Percentiles rank a stretch among this genome's conserved stretches.
Conservation (phyloP, 2,888 invertebrate genomes). For the Caenorhabditis plicata region DNA sequence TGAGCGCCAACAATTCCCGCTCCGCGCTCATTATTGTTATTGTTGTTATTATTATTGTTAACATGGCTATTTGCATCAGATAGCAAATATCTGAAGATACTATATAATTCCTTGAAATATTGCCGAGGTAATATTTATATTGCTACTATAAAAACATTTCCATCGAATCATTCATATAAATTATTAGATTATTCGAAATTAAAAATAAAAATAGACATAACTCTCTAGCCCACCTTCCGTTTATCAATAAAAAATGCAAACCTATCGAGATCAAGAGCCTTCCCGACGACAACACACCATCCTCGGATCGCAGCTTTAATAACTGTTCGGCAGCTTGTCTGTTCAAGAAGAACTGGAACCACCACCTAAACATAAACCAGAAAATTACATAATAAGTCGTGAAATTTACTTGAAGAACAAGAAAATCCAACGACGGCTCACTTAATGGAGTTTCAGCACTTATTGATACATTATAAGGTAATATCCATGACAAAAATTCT, state of each 20-base stretch:
- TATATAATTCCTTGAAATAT: background rate
- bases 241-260: too few species aligned
- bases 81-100: conserved; percentile 16
- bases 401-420: conserved; percentile 72
- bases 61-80: conserved; percentile 26
- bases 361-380: conserved; percentile 73
- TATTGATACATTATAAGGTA: conserved; percentile 87
- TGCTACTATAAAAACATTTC: too few species aligned
- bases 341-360: conserved; percentile 90
- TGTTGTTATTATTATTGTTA: conserved; percentile 9
- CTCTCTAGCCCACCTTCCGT: too few species aligned
- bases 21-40: conserved; percentile 4
- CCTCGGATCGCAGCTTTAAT: conserved; percentile 79
- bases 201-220: background rate
- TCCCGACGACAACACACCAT: conserved; percentile 60
- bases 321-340: conserved; percentile 92
- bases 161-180: too few species aligned
- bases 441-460: conserved; percentile 75
- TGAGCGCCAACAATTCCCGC: conserved; percentile 4
- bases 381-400: background rate
- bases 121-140: too few species aligned
- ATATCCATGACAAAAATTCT: conserved; percentile 78
- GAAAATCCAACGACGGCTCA: conserved; percentile 87
- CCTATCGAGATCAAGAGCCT: conserved; percentile 60
- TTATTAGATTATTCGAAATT: too few species aligned